Percentiles rank a stretch among this genome's conserved stretches.
These are phyloP conservation scores for Cynaeus angustus DNA, from an alignment of 2,888 invertebrate genomes.

Conservation along the genomic window DNA sequence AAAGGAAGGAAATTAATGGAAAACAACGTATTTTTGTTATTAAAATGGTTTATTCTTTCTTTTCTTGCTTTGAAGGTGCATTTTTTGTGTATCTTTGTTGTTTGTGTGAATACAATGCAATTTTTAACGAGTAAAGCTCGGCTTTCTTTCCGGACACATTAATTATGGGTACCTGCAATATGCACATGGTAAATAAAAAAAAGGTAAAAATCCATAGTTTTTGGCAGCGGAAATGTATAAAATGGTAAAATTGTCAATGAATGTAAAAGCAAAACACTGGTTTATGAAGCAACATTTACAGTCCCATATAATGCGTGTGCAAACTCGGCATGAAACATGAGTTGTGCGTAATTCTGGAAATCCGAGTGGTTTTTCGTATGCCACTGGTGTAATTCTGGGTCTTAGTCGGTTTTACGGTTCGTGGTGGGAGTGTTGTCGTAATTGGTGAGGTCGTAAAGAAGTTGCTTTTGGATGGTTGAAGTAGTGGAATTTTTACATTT, in stretches of 20 bases:
- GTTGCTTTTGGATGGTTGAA: constrained; percentile 33
- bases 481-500: constrained; percentile 45
- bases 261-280: neutral
- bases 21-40: too few relatives aligned
- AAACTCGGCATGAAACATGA: constrained; percentile 5
- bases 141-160: neutral
- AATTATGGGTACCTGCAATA: neutral
- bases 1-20: neutral
- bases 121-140: neutral
- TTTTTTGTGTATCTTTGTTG: neutral
- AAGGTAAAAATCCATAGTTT: too few relatives aligned
- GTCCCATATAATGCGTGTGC: constrained; percentile 5
- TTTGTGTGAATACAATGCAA: neutral
- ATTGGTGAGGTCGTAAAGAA: constrained; percentile 46
- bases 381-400: constrained; percentile 10
- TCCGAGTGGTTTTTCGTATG: constrained; percentile 8
- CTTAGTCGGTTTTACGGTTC: constrained; percentile 28
- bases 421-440: constrained; percentile 32
- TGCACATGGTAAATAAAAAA: neutral
- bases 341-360: constrained; percentile 4
- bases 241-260: neutral
- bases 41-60: neutral
- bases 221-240: neutral
- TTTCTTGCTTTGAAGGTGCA: constrained; percentile 2
- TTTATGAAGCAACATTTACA: constrained; percentile 2